A percentile compares a stretch with the other conserved stretches of the same genome.
These are phyloP conservation scores for Oncorhynchus masou DNA, from an alignment of 2,113 vertebrate species.

Conservation along the genomic window DNA sequence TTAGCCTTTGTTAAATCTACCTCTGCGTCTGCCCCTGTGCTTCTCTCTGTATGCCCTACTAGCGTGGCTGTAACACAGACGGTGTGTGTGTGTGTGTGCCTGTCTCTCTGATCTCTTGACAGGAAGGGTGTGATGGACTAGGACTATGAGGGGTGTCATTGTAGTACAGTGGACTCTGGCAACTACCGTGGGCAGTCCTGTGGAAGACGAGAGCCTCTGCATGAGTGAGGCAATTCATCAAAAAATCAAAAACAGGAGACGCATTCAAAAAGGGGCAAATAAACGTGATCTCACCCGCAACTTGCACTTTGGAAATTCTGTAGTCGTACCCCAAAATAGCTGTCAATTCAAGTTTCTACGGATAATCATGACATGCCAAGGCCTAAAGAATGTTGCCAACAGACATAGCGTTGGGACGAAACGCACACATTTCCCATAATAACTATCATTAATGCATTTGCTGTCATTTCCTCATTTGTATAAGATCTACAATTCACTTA, in stretches of 20 bases:
- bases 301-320: neutral
- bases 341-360: neutral
- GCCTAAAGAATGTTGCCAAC: slow-evolving; percentile 31
- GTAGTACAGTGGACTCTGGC: slow-evolving; percentile 22
- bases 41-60: slow-evolving; percentile 31
- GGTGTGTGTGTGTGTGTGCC: neutral
- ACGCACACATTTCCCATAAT: slow-evolving; percentile 43
- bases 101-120: slow-evolving; percentile 21
- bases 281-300: neutral
- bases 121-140: slow-evolving; percentile 37
- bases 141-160: slow-evolving; percentile 20
- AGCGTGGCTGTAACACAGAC: slow-evolving; percentile 25
- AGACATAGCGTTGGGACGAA: slow-evolving; percentile 26
- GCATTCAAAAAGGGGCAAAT: no score
- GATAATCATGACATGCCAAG: neutral
- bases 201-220: neutral
- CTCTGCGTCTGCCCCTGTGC: slow-evolving; percentile 44
- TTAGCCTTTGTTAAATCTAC: slow-evolving; percentile 55
- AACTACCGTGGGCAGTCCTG: neutral
- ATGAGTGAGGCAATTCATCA: no score
- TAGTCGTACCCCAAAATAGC: slow-evolving; percentile 17
- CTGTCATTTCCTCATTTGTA: slow-evolving; percentile 50
- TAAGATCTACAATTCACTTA: slow-evolving; percentile 44
- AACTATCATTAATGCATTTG: slow-evolving; percentile 30
- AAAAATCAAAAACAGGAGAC: no score